Percentiles rank a stretch among this genome's conserved stretches.
Evolutionary conservation across 2,797 vertebrate species (phyloP).

Genomic region (Scolopax rusticola): DNA sequence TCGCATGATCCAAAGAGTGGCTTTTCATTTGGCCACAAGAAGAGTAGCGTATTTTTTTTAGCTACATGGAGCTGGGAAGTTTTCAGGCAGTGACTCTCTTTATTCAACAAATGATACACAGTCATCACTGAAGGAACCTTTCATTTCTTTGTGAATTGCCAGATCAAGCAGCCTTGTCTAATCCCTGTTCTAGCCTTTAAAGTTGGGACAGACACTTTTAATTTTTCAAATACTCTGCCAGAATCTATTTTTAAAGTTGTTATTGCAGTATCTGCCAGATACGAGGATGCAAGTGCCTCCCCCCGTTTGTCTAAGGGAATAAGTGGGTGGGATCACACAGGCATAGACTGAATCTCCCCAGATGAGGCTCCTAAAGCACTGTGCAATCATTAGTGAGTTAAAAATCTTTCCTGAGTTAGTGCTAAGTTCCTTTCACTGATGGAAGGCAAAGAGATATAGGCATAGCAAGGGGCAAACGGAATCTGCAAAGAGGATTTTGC

Average conservation of each 20-base stretch:
- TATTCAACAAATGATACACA: not conserved
- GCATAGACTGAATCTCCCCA: not conserved
- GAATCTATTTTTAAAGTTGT: constrained; percentile 20
- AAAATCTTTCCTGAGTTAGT: not conserved
- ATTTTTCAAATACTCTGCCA: not conserved
- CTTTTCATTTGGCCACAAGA: constrained; percentile 39
- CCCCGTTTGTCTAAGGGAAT: not conserved
- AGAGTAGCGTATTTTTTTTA: not conserved
- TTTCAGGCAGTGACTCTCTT: not conserved
- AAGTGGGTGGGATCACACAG: not conserved
- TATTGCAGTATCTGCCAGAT: not conserved
- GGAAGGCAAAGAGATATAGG: not conserved
- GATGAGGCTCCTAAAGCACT: not conserved
- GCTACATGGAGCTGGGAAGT: not conserved
- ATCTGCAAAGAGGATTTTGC: not conserved
- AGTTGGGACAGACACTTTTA: not conserved
- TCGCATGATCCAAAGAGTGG: constrained; percentile 26
- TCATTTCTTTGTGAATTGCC: not conserved
- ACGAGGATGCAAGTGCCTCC: not conserved
- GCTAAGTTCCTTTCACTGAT: not conserved
- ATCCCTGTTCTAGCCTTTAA: constrained; percentile 5
- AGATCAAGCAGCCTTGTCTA: constrained; percentile 20
- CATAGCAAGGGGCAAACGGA: not conserved
- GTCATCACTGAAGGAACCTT: constrained; percentile 11
- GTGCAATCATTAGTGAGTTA: not conserved